A percentile compares a stretch with the other conserved stretches of the same genome.
Conservation (phyloP, 2,113 vertebrate genomes). For the Podocnemis expansa region DNA sequence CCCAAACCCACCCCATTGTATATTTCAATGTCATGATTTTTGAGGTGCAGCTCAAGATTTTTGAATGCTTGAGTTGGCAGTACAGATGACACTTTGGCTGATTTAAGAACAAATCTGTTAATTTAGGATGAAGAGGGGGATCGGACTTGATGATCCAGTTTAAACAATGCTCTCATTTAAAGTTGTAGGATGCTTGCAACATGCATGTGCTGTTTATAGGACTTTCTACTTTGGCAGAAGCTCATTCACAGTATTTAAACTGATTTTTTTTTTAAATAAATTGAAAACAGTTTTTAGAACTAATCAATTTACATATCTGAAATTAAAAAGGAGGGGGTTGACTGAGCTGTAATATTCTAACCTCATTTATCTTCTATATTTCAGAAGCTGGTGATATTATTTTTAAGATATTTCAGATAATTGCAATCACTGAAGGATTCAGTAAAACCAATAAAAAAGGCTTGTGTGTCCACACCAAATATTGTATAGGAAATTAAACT, state of each 20-base stretch:
- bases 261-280: neutral
- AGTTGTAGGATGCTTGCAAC: neutral
- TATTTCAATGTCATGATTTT: neutral
- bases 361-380: neutral
- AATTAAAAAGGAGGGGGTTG: neutral
- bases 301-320: neutral
- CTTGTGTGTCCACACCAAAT: neutral
- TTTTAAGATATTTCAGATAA: neutral
- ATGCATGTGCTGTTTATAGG: neutral
- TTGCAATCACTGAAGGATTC: neutral
- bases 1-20: no score
- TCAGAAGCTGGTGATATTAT: neutral
- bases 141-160: neutral
- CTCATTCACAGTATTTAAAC: neutral
- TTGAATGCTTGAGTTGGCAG: neutral
- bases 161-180: neutral
- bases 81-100: neutral
- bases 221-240: neutral
- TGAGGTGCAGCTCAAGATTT: neutral
- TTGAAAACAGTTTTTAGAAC: neutral
- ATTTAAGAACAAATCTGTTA: neutral
- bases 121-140: neutral
- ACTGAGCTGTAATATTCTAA: neutral
- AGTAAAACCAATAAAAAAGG: neutral
- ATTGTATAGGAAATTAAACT: neutral